Evolutionary conservation across 2,113 vertebrate species (phyloP).

Genomic region (Monarcha castaneiventris): DNA sequence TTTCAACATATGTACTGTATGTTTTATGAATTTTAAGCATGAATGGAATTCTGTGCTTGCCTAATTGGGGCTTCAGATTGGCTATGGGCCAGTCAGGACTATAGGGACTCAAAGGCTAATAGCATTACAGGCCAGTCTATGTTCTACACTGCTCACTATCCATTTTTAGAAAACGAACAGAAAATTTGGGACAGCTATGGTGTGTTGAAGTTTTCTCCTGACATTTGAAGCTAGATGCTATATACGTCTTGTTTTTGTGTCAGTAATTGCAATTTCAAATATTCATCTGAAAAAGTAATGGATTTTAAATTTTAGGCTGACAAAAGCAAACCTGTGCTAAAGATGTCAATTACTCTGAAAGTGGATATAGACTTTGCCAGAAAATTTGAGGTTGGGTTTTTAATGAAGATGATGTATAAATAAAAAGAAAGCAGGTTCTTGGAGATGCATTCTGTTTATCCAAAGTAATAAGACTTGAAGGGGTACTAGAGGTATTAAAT

Average conservation of each 20-base stretch:
- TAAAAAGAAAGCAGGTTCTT: not conserved
- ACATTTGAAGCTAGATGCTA: not conserved
- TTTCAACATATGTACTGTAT: constrained; percentile 14
- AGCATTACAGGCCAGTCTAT: constrained; percentile 6
- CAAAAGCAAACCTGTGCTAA: not conserved
- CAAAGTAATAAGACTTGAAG: not conserved
- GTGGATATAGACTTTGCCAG: not conserved
- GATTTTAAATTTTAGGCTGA: not conserved
- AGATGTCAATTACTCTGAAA: not conserved
- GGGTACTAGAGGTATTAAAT: not conserved
- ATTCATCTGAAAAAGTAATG: not conserved
- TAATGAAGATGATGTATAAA: not conserved
- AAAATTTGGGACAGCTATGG: not conserved
- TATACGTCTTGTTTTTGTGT: not conserved
- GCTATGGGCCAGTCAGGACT: constrained; percentile 19
- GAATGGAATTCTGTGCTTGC: constrained; percentile 52
- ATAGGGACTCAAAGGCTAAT: constrained; percentile 18
- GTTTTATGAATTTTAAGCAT: constrained; percentile 59
- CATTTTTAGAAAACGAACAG: constrained; percentile 4
- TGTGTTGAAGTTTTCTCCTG: not conserved
- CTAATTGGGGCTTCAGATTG: constrained; percentile 47
- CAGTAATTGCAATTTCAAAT: not conserved
- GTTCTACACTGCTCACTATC: not conserved
- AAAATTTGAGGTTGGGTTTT: not conserved
- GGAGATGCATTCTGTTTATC: not conserved